Base-by-base conservation (phyloP, 2,888 invertebrate species). In the Cephus sareptanus region DNA sequence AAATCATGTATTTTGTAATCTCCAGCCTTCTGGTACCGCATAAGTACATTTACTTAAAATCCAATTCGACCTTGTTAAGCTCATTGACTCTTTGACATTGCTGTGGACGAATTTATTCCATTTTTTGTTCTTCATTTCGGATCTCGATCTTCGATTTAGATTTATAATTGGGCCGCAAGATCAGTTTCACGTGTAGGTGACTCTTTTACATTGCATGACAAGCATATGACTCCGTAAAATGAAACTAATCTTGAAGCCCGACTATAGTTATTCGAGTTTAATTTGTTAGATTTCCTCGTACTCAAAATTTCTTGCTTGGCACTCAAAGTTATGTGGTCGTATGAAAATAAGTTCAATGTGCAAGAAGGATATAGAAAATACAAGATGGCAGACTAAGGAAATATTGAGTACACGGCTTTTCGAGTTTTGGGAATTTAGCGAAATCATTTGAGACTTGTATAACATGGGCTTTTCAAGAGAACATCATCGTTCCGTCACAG, bases 1-100 rank as follows among this genome's bases (percentile, higher is more conserved):
- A 81, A 79, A 85, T 88, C 78, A 80, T 80, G 75, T 81, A 76
- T 80, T 80, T 75, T 80, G 81, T 83, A 23, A 56, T 56, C 56
- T 56, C 56, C 56, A 56, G 56, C 56, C 56, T 56, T 56, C 56
- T 56, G 56, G 23, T 56, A 23, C 23, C 56, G 56, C 56, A 23
- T 56, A 56, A 56, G 56, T 56, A 56, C 56, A 15, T 56, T 56
- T 56, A 56, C 56, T 56, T 56, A 56, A 56, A 56, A 56, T 56
- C 9, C 56, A 56, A 56, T 56, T 56, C 56, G 56, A 56, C 56
- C 56, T 23, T 56, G 56, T 56, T 56, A 56, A 56, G 56, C 56
- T 15, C 56, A 56, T 56, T 23, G 9, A 56, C 2, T 56, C 56
- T 9, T 56, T 56, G 23, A 56, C 23, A 23, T 56, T 56, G 56